phyloP scores from a whole-genome alignment of 2,113 vertebrate species.

The Pseudorectes ferrugineus region DNA sequence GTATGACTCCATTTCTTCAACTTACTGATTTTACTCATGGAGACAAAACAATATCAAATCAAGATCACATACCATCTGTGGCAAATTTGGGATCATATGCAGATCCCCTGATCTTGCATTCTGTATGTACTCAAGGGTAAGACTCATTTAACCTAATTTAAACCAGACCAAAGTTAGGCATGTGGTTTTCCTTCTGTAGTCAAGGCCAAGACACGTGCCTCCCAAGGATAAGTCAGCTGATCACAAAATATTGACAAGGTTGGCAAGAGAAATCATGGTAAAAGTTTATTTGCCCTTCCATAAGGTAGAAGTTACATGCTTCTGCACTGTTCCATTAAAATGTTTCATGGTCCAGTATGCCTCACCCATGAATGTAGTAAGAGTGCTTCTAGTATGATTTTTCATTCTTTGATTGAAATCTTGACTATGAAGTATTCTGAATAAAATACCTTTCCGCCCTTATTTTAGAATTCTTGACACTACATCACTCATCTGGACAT shows the following conservation, averaged over 20 bases:
- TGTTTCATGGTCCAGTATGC: background rate
- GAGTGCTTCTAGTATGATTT: background rate
- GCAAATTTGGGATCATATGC: background rate
- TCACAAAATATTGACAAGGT: background rate
- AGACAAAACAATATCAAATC: background rate
- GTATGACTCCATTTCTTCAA: background rate
- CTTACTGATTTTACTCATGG: background rate
- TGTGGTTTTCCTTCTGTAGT: background rate
- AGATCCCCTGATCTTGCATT: background rate
- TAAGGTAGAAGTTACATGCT: background rate
- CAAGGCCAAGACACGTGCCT: background rate
- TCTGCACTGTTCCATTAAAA: background rate
- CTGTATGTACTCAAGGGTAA: background rate
- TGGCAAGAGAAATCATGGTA: background rate
- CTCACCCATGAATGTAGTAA: background rate
- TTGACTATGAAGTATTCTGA: background rate
- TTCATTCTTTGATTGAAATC: background rate
- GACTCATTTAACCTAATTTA: background rate
- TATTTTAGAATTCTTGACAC: background rate
- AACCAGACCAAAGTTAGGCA: background rate
- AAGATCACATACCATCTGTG: background rate
- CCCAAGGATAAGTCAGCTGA: background rate
- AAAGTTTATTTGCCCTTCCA: background rate
- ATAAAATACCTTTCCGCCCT: background rate
- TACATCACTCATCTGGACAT: background rate